Percentiles rank a stretch among this genome's conserved stretches.
phyloP scores from a whole-genome alignment of 2,797 vertebrate species.

The Halcyon smyrnensis region DNA sequence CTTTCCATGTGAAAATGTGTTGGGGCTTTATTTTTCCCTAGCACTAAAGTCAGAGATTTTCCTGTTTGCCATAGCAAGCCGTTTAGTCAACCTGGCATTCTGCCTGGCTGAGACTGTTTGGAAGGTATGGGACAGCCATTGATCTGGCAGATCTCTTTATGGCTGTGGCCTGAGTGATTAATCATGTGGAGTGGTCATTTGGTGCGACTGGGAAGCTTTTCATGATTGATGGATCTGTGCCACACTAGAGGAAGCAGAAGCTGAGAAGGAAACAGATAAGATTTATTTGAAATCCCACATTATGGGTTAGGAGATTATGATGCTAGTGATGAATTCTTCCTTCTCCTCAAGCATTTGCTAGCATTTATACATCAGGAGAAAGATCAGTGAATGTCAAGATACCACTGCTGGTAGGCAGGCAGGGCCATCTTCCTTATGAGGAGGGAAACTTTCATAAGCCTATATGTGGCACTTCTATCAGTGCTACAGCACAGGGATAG shows the following conservation, averaged over 20 bases:
- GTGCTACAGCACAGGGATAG: neutral
- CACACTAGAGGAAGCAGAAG: neutral
- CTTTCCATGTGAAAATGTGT: neutral
- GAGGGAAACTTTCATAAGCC: neutral
- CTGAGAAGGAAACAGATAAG: neutral
- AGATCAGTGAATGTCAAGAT: neutral
- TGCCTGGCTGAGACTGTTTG: neutral
- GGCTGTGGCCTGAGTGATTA: neutral
- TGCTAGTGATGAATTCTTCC: neutral
- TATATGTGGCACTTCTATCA: neutral
- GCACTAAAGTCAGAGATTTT: neutral
- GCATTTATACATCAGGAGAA: neutral
- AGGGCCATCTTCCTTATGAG: neutral
- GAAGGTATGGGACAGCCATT: neutral
- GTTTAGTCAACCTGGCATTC: neutral
- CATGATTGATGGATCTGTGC: neutral
- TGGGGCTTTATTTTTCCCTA: neutral
- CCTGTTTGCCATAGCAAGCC: neutral
- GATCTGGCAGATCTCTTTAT: neutral
- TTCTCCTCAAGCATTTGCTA: neutral
- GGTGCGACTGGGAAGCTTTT: neutral
- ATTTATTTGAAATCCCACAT: neutral
- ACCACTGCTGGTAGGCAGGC: neutral
- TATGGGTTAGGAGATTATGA: neutral
- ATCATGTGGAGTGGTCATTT: neutral